Base-by-base conservation (phyloP, 2,113 vertebrate species). In the Oriolus oriolus region DNA sequence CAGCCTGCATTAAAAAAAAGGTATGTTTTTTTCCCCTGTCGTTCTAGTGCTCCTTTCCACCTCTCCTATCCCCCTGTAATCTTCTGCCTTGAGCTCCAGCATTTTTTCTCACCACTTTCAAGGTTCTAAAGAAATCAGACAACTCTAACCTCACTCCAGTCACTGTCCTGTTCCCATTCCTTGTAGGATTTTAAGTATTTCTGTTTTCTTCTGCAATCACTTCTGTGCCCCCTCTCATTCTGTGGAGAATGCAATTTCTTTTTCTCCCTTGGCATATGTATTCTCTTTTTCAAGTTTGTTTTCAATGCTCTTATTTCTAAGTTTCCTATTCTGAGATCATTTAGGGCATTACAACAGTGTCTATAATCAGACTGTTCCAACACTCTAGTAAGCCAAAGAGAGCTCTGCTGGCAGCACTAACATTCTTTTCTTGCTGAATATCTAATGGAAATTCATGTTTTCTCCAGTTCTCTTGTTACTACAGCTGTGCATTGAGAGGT, bases 11-110 rank as follows among this genome's bases (percentile, higher is more conserved):
- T 35, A 52, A 61, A 79, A 45, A 54, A 79, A 71, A 31, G 9
- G 8, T 17, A 6, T 1, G 4, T 23, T 7, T 3, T 37, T 12
- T 16, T 2, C 21, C 39, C 21, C 39, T 7, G 1, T 78, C 47
- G 59, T 75, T 79, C 47, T 31, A 63, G 16, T 20, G 14, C 6
- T 83, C 21, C 7, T 90, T 33, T 23, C 31, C 41, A 56, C 4
- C 24, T 22, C 27, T 59, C 27, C 19, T 39, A 42, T 24, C 18
- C 42, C 60, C 28, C 60, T 53, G 28, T n/a, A 59, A 75, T 59
- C 20, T 61, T 92, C 23, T 37, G 28, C 28, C 23, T 70, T 52
- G 31, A 63, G 16, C 19, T 33, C 13, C 59, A 77, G 18, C 14
- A 65, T 26, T 83, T 64, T 65, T 63, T 53, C 14, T 52, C 28